Evolutionary conservation across 2,888 invertebrate genomes (phyloP).

Genomic region (Aphrophora alni): DNA sequence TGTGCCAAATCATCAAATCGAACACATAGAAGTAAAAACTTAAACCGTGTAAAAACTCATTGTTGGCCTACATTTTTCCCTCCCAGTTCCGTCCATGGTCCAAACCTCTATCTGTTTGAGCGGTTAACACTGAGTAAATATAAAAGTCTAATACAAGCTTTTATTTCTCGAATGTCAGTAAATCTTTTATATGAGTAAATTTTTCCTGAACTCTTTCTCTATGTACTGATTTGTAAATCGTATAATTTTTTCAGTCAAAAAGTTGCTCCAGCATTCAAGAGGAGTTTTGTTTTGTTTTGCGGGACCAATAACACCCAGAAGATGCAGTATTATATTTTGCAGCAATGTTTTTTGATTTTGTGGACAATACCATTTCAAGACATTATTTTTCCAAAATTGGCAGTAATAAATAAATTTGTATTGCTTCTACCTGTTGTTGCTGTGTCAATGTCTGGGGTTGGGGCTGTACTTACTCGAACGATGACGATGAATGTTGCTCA

Average conservation of each 20-base stretch:
- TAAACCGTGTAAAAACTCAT: constrained; percentile 37
- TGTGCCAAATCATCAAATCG: constrained; percentile 37
- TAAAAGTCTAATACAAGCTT: constrained; percentile 47
- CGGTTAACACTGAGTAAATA: constrained; percentile 30
- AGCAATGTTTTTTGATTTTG: not conserved
- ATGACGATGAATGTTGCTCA: not conserved
- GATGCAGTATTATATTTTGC: constrained; percentile 16
- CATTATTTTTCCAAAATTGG: not conserved
- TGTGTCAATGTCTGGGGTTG: not conserved
- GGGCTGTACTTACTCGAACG: not conserved
- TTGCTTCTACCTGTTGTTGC: constrained; percentile 9
- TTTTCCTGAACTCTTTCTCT: not conserved
- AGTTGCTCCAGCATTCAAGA: constrained; percentile 44
- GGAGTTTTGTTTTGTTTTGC: constrained; percentile 45
- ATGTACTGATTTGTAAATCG: constrained; percentile 43
- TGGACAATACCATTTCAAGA: not conserved
- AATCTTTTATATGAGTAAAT: constrained; percentile 4
- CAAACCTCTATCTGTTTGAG: constrained; percentile 35
- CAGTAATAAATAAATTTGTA: not conserved
- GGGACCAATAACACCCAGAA: constrained; percentile 38
- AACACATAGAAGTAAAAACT: constrained; percentile 35
- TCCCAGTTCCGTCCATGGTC: constrained; percentile 34
- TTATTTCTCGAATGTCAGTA: constrained; percentile 41
- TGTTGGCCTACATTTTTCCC: constrained; percentile 32
- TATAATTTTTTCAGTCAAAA: constrained; percentile 44